Percentiles rank a stretch among this genome's conserved stretches.
These are phyloP conservation scores for Garra rufa DNA, from an alignment of 2,113 vertebrate species.

Conservation along the genomic window DNA sequence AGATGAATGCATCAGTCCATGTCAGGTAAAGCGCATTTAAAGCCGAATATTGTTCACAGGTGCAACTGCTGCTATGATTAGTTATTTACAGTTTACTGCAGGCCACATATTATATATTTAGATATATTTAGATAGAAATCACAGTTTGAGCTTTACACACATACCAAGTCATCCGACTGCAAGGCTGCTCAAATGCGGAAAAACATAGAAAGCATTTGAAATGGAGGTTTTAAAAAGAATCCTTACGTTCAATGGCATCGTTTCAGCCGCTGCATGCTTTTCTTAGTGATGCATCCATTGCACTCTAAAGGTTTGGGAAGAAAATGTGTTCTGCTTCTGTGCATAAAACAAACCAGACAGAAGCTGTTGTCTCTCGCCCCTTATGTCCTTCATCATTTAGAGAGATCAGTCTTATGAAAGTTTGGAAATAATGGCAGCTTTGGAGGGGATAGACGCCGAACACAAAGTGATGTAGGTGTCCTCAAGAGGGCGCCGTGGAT, in stretches of 20 bases:
- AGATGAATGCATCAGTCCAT: background rate
- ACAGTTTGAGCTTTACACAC: background rate
- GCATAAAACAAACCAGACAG: background rate
- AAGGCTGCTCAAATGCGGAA: background rate
- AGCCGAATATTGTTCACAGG: conserved; percentile 13
- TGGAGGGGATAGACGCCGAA: conserved; percentile 11
- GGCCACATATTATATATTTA: background rate
- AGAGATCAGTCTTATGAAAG: conserved; percentile 28
- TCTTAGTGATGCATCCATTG: background rate
- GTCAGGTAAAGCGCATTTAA: background rate
- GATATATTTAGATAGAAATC: background rate
- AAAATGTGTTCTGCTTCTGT: background rate
- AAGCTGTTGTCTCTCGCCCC: background rate
- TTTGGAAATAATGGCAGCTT: conserved; percentile 18
- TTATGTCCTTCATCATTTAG: conserved; percentile 23
- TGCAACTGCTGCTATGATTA: background rate
- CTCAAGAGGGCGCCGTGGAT: conserved; percentile 64
- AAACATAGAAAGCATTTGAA: background rate
- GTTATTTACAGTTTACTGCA: background rate
- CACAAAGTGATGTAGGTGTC: conserved; percentile 54
- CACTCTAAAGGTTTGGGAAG: background rate
- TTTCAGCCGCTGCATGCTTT: conserved; percentile 1
- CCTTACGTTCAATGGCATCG: background rate
- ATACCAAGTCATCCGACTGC: background rate
- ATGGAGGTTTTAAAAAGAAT: conserved; percentile 2